Conservation (phyloP, 2,797 vertebrate genomes). For the Macrochelys suwanniensis region DNA sequence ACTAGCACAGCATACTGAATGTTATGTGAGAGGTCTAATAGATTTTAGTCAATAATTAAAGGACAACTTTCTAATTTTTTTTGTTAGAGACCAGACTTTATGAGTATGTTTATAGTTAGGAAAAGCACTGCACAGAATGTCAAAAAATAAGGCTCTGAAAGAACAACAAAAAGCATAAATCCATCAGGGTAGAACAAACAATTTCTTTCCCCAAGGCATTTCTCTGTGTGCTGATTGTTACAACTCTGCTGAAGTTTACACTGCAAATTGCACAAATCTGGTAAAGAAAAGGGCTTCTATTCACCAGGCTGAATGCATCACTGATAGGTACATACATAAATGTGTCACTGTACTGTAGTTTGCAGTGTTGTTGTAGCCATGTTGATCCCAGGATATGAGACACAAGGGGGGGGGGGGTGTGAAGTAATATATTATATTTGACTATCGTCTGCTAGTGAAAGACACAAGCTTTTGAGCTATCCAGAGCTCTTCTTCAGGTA, state of each 20-base stretch:
- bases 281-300: neutral
- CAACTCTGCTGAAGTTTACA: neutral
- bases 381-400: neutral
- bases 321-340: neutral
- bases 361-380: neutral
- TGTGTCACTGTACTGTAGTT: neutral
- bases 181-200: neutral
- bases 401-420: neutral
- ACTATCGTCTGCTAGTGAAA: neutral
- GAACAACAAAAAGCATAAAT: neutral
- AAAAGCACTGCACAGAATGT: neutral
- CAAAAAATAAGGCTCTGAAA: neutral
- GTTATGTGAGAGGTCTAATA: neutral
- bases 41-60: neutral
- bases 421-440: neutral
- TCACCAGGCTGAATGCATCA: neutral
- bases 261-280: neutral
- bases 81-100: neutral
- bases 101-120: neutral
- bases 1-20: neutral
- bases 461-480: neutral
- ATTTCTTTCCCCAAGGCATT: neutral
- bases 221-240: neutral
- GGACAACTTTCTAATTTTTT: neutral
- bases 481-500: neutral